phyloP scores from a whole-genome alignment of 2,888 invertebrate genomes.

The Kryphioiulus occultus region DNA sequence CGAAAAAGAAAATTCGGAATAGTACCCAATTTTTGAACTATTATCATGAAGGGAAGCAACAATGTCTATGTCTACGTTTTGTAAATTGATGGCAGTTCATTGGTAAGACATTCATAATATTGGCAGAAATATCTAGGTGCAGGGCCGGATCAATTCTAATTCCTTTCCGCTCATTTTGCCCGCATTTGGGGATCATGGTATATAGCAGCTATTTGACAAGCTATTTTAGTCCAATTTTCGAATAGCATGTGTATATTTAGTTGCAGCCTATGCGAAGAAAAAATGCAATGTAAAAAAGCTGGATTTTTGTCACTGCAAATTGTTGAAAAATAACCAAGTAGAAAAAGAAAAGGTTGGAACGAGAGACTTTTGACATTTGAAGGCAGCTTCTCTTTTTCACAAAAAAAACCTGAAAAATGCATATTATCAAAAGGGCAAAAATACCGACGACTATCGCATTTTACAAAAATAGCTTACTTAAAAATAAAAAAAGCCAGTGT shows the following conservation, averaged over 20 bases:
- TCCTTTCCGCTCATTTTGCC: background rate
- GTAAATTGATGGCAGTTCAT: background rate
- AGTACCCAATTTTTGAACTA: background rate
- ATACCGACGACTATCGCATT: slow-evolving; percentile 10
- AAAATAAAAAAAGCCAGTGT: background rate
- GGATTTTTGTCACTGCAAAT: slow-evolving; percentile 23
- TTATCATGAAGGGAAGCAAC: background rate
- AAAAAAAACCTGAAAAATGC: background rate
- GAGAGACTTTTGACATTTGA: slow-evolving; percentile 39
- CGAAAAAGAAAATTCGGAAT: background rate
- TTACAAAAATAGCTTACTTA: slow-evolving; percentile 21
- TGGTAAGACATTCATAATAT: background rate
- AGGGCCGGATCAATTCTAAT: background rate
- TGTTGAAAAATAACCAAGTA: background rate
- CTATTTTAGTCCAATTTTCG: slow-evolving; percentile 13
- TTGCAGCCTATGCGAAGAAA: background rate
- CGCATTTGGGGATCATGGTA: background rate
- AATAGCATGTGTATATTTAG: slow-evolving; percentile 1
- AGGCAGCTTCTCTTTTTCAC: background rate
- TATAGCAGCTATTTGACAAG: slow-evolving; percentile 14
- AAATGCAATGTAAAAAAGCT: slow-evolving; percentile 9
- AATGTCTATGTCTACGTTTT: background rate
- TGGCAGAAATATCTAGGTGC: background rate
- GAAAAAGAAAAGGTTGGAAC: slow-evolving; percentile 33
- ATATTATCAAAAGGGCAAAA: slow-evolving; percentile 10